Percentiles rank a stretch among this genome's conserved stretches.
phyloP scores from a whole-genome alignment of 2,888 invertebrate genomes.

The Conops quadrifasciatus region DNA sequence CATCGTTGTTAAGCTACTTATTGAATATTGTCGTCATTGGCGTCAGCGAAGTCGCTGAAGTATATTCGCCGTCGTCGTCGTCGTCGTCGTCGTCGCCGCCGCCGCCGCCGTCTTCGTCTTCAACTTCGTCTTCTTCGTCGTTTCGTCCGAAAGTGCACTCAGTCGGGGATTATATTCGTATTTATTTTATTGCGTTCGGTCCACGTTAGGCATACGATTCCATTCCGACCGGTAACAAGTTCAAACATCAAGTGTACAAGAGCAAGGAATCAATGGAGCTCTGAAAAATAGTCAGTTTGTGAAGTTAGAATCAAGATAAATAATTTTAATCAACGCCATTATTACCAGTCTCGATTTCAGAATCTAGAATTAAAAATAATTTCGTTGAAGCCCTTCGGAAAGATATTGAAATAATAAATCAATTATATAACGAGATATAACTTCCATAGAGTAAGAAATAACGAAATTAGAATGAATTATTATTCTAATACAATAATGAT shows the following conservation, averaged over 20 bases:
- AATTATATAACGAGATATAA: background rate
- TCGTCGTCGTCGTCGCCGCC: background rate
- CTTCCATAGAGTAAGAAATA: too few species aligned
- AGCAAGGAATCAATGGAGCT: background rate
- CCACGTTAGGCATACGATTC: background rate
- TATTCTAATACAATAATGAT: too few species aligned
- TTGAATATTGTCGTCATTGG: constrained; percentile 33
- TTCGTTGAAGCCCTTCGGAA: too few species aligned
- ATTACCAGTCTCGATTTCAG: too few species aligned
- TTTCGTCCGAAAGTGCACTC: constrained; percentile 20
- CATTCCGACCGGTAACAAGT: constrained; percentile 10
- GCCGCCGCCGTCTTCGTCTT: too few species aligned
- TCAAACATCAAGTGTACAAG: constrained; percentile 12
- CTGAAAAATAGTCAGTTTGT: background rate
- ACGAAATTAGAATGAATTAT: too few species aligned
- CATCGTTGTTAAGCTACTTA: constrained; percentile 57
- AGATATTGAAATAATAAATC: too few species aligned
- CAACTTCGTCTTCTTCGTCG: background rate
- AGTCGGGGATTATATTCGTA: constrained; percentile 16
- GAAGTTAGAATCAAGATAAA: too few species aligned
- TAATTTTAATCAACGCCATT: too few species aligned
- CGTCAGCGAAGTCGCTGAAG: background rate
- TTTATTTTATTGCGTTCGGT: background rate
- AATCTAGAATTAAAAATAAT: too few species aligned
- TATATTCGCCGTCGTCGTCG: background rate